Evolutionary conservation across 1,140 invertebrate species (phyloP).

Genomic region (Oedothorax gibbosus): DNA sequence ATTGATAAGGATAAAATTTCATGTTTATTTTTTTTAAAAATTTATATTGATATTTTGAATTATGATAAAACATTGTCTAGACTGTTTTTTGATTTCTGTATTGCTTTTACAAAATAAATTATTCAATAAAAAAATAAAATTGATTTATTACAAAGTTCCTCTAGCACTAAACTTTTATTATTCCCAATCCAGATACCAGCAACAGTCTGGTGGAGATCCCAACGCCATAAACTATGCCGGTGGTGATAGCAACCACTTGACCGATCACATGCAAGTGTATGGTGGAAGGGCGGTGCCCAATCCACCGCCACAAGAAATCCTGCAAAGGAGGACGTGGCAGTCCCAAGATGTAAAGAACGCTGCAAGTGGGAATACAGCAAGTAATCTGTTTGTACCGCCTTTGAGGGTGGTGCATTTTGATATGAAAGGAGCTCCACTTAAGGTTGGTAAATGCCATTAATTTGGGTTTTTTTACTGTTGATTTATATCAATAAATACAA

Average conservation of each 20-base stretch:
- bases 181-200: conserved; percentile 18
- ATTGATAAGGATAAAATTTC: no score
- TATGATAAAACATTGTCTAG: no score
- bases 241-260: not conserved
- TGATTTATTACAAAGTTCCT: no score
- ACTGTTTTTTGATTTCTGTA: no score
- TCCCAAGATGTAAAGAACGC: conserved; percentile 18
- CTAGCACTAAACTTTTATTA: not conserved
- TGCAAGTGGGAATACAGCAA: conserved; percentile 25
- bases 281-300: conserved; percentile 30
- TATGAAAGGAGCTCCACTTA: conserved; percentile 81
- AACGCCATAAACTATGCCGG: conserved; percentile 43
- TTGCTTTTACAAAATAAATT: no score
- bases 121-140: no score
- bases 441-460: conserved; percentile 66
- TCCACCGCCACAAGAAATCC: not conserved
- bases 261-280: conserved; percentile 6
- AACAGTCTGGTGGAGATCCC: conserved; percentile 7
- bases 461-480: no score
- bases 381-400: conserved; percentile 56
- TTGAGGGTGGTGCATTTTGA: conserved; percentile 78
- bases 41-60: no score
- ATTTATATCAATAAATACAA: no score
- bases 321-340: conserved; percentile 38
- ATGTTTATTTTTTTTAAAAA: no score